phyloP scores from a whole-genome alignment of 2,888 invertebrate species.

The Nomada fucata region DNA sequence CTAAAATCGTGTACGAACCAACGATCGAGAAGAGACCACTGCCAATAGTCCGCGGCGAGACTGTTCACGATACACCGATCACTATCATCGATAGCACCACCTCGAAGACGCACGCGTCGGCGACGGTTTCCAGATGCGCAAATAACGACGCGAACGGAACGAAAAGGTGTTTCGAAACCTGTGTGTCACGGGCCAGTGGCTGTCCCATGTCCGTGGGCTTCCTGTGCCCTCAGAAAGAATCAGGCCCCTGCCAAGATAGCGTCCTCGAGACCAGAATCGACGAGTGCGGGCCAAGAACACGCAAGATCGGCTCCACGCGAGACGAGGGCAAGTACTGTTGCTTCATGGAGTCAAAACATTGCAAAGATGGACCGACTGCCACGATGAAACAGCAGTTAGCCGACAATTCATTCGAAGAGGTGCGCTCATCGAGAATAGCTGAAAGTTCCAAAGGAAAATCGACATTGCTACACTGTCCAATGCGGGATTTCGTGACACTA shows the following conservation, averaged over 20 bases:
- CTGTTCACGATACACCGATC: neutral
- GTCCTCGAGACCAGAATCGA: conserved; percentile 36
- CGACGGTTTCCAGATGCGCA: conserved; percentile 52
- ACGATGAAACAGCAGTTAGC: neutral
- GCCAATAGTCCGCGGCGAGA: neutral
- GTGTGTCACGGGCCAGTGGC: conserved; percentile 25
- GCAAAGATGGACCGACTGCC: conserved; percentile 4
- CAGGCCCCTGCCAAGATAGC: neutral
- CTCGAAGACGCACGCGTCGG: conserved; percentile 42
- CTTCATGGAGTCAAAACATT: conserved; percentile 20
- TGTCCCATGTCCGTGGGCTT: conserved; percentile 16
- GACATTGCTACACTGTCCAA: neutral
- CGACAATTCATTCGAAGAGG: neutral
- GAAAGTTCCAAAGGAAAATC: neutral
- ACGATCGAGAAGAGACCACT: neutral
- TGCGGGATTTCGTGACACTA: neutral
- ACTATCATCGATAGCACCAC: conserved; percentile 63
- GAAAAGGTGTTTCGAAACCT: conserved; percentile 42
- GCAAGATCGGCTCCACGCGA: neutral
- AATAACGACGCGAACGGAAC: neutral
- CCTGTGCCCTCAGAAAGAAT: conserved; percentile 7
- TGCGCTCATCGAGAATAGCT: too few species aligned
- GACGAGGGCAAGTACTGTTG: neutral
- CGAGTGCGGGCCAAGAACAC: conserved; percentile 23
- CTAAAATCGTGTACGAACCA: conserved; percentile 16